phyloP scores from a whole-genome alignment of 2,113 vertebrate species.

The Clupea harengus region DNA sequence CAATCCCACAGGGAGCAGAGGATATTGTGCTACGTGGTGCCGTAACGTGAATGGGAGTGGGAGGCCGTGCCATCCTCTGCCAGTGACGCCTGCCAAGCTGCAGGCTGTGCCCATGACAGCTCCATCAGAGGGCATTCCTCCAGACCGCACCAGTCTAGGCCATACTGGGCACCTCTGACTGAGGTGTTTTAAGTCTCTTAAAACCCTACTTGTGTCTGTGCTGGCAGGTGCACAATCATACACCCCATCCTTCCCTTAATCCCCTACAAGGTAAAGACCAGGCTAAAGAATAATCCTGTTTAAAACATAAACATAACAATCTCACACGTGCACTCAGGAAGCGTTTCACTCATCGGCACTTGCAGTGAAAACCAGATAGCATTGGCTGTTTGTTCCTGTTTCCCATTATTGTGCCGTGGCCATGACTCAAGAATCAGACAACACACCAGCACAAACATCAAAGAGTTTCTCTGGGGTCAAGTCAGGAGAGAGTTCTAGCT shows the following conservation, averaged over 20 bases:
- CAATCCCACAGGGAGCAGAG: background rate
- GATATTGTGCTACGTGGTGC: constrained; percentile 40
- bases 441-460: too few relatives aligned
- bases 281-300: background rate
- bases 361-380: background rate
- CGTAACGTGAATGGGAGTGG: constrained; percentile 48
- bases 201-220: background rate
- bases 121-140: background rate
- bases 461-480: too few relatives aligned
- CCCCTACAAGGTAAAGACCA: background rate
- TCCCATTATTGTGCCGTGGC: background rate
- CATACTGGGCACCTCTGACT: background rate
- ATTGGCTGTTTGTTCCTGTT: background rate
- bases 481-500: too few relatives aligned
- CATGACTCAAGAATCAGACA: background rate
- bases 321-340: background rate
- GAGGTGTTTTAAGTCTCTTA: background rate
- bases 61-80: constrained; percentile 64
- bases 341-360: background rate
- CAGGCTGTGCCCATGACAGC: background rate
- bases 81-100: constrained; percentile 46
- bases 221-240: background rate
- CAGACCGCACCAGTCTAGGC: background rate
- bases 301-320: background rate
- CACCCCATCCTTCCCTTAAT: background rate